phyloP scores from a whole-genome alignment of 2,888 invertebrate genomes.

The Drosophila dives region DNA sequence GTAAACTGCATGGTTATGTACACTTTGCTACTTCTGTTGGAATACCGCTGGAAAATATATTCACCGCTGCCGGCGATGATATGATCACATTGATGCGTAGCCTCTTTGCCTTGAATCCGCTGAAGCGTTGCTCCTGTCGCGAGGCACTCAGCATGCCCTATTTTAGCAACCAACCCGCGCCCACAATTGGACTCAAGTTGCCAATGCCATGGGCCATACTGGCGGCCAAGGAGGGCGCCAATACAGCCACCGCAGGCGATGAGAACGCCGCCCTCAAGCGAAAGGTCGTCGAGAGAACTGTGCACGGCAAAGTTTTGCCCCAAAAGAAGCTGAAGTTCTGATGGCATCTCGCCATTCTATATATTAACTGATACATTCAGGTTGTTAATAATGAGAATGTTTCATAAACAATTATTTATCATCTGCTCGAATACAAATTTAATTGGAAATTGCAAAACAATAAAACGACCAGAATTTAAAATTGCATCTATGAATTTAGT shows the following conservation, averaged over 20 bases:
- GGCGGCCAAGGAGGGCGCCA: conserved; percentile 67
- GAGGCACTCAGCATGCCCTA: conserved; percentile 95
- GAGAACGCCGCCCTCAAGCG: conserved; percentile 88
- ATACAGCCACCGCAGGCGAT: conserved; percentile 49
- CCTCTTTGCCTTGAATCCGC: conserved; percentile 93
- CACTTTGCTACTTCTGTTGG: conserved; percentile 94
- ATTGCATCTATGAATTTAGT: background rate
- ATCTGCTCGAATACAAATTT: background rate
- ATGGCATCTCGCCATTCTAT: background rate
- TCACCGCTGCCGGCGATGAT: conserved; percentile 97
- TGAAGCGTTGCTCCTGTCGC: conserved; percentile 91
- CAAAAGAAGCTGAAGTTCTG: conserved; percentile 86
- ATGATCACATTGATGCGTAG: conserved; percentile 92
- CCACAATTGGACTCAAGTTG: conserved; percentile 92
- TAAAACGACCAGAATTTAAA: background rate
- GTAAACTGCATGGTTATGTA: conserved; percentile 94
- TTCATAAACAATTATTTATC: background rate
- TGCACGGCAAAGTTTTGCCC: conserved; percentile 86
- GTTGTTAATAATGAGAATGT: background rate
- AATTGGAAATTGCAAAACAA: background rate
- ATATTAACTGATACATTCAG: background rate
- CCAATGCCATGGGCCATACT: conserved; percentile 85
- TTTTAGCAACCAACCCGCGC: conserved; percentile 95
- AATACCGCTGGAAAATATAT: conserved; percentile 95
- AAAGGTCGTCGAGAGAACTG: conserved; percentile 88